Conservation (phyloP, 2,888 invertebrate genomes). For the Oxytorus armatus region DNA sequence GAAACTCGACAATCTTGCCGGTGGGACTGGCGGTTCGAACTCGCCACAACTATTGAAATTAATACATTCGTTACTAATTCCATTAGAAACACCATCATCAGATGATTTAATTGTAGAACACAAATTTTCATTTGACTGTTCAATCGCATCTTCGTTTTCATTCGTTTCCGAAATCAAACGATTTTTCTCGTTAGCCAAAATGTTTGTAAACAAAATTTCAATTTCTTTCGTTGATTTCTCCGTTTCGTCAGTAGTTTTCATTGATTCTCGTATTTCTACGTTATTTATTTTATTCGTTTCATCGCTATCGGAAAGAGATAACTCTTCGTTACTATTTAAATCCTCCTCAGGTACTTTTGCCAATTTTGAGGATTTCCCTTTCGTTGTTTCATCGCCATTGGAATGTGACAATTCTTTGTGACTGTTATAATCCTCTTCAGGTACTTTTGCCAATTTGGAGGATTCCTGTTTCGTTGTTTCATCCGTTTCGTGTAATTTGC, state of each 20-base stretch:
- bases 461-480: slow-evolving; percentile 21
- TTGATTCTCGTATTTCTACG: slow-evolving; percentile 23
- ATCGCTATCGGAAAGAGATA: slow-evolving; percentile 16
- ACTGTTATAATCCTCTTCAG: neutral
- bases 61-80: slow-evolving; percentile 8
- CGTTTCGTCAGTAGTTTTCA: slow-evolving; percentile 38
- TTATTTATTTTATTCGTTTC: slow-evolving; percentile 33
- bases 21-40: slow-evolving; percentile 62
- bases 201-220: slow-evolving; percentile 44
- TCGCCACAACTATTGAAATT: neutral
- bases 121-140: slow-evolving; percentile 19
- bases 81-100: slow-evolving; percentile 32
- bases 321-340: neutral
- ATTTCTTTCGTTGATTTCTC: slow-evolving; percentile 36
- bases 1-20: slow-evolving; percentile 71
- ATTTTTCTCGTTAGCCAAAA: slow-evolving; percentile 39
- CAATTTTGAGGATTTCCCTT: neutral
- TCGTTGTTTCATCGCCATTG: slow-evolving; percentile 35
- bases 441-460: neutral
- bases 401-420: neutral
- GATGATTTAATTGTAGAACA: neutral
- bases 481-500: slow-evolving; percentile 26
- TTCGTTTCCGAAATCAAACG: slow-evolving; percentile 40
- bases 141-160: slow-evolving; percentile 37
- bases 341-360: neutral